A percentile compares a stretch with the other conserved stretches of the same genome.
These are phyloP conservation scores for Zoanthus sociatus DNA, from an alignment of 92 coral and sea anemone genomes.

Conservation along the genomic window DNA sequence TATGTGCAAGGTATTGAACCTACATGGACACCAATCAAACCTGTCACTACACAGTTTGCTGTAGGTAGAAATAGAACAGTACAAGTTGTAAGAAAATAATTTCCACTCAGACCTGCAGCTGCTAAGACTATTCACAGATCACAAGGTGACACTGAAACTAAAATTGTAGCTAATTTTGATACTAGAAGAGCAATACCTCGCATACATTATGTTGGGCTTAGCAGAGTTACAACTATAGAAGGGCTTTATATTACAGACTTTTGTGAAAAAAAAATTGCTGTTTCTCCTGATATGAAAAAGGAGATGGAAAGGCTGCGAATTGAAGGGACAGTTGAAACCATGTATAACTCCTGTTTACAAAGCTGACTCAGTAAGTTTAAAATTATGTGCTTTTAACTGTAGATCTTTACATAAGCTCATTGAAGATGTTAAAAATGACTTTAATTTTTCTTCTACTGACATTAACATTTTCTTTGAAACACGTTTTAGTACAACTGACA, in stretches of 20 bases:
- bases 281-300: conserved; percentile 34
- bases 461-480: conserved; percentile 43
- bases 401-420: conserved; percentile 53
- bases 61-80: conserved; percentile 51
- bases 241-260: conserved; percentile 37
- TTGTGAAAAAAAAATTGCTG: conserved; percentile 48
- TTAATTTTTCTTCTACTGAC: conserved; percentile 40
- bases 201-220: conserved; percentile 48
- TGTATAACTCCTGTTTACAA: conserved; percentile 44
- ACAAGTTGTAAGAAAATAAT: conserved; percentile 60
- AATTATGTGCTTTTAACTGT: conserved; percentile 41
- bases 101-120: conserved; percentile 43
- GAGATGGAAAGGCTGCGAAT: conserved; percentile 45
- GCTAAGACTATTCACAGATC: conserved; percentile 18
- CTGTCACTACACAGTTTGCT: conserved; percentile 58
- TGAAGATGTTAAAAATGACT: conserved; percentile 52
- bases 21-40: conserved; percentile 52
- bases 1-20: conserved; percentile 59
- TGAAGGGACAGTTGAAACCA: conserved; percentile 36
- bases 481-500: conserved; percentile 35
- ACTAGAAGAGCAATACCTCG: conserved; percentile 54
- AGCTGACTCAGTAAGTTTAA: conserved; percentile 30
- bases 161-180: conserved; percentile 35
- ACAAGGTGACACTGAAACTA: conserved; percentile 18
- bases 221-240: conserved; percentile 56